Evolutionary conservation across 2,888 invertebrate species (phyloP).

Genomic region (Epirrita christyi): DNA sequence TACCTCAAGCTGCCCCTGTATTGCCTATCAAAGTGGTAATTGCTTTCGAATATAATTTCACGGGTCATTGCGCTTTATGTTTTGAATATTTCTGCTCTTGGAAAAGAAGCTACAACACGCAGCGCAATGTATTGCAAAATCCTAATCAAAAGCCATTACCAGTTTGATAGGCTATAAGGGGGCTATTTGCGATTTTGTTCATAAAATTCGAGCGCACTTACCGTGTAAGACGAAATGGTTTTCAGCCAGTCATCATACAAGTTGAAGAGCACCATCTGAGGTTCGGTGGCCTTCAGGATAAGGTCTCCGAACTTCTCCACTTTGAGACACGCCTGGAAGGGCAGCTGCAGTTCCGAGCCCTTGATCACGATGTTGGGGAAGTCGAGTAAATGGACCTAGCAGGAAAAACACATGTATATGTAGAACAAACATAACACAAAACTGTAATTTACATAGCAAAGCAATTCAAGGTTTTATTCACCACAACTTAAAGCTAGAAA

Average conservation of each 20-base stretch:
- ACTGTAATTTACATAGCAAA: too few relatives aligned
- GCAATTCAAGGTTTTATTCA: too few relatives aligned
- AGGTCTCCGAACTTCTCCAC: slow-evolving; percentile 99
- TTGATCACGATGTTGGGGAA: slow-evolving; percentile 99
- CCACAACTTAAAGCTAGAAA: too few relatives aligned
- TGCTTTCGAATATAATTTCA: too few relatives aligned
- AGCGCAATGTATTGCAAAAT: too few relatives aligned
- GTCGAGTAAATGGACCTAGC: slow-evolving; percentile 97
- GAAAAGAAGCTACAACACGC: too few relatives aligned
- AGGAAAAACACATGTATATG: background rate
- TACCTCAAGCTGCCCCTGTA: background rate
- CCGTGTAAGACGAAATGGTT: slow-evolving; percentile 99
- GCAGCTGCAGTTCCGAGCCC: slow-evolving; percentile 98
- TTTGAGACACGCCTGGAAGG: slow-evolving; percentile 99
- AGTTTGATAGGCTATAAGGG: too few relatives aligned
- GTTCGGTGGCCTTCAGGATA: slow-evolving; percentile 99
- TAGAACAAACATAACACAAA: background rate
- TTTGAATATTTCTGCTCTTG: too few relatives aligned
- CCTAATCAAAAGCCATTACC: too few relatives aligned
- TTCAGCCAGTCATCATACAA: slow-evolving; percentile 99
- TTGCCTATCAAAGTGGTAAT: too few relatives aligned
- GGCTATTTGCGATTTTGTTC: too few relatives aligned
- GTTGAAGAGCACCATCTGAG: slow-evolving; percentile 99
- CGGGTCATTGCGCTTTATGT: too few relatives aligned
- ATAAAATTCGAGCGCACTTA: slow-evolving; percentile 58